These are phyloP conservation scores for Crotophaga sulcirostris DNA, from an alignment of 2,113 vertebrate species.

Conservation along the genomic window DNA sequence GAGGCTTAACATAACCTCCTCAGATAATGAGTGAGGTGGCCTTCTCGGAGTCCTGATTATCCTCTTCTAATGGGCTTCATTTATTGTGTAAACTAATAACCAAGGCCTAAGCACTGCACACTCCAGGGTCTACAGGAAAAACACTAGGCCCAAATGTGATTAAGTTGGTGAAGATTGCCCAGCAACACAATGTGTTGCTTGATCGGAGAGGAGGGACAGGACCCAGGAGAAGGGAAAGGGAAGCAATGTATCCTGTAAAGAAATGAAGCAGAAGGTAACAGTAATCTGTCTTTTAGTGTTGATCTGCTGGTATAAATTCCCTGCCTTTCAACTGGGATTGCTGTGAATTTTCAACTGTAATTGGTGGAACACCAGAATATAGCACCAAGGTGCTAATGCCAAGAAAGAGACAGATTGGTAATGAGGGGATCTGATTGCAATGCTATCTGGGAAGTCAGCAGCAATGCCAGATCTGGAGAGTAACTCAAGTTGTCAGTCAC, in stretches of 20 bases:
- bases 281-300: neutral
- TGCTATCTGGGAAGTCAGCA: neutral
- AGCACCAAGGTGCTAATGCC: neutral
- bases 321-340: neutral
- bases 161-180: conserved; percentile 33
- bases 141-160: conserved; percentile 52
- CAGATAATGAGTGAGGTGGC: conserved; percentile 50
- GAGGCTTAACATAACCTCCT: conserved; percentile 53
- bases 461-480: neutral
- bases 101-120: neutral
- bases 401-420: neutral
- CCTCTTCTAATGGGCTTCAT: conserved; percentile 62
- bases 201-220: neutral
- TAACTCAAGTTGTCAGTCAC: neutral
- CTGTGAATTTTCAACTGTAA: neutral
- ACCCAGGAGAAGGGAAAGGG: neutral
- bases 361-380: neutral
- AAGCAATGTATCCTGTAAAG: neutral
- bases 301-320: neutral
- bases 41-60: conserved; percentile 61
- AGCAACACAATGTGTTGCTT: neutral
- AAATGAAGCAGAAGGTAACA: conserved; percentile 14
- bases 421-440: neutral
- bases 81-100: conserved; percentile 71
- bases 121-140: conserved; percentile 37